phyloP scores from a whole-genome alignment of 2,888 invertebrate species.

The Orthosia incerta region DNA sequence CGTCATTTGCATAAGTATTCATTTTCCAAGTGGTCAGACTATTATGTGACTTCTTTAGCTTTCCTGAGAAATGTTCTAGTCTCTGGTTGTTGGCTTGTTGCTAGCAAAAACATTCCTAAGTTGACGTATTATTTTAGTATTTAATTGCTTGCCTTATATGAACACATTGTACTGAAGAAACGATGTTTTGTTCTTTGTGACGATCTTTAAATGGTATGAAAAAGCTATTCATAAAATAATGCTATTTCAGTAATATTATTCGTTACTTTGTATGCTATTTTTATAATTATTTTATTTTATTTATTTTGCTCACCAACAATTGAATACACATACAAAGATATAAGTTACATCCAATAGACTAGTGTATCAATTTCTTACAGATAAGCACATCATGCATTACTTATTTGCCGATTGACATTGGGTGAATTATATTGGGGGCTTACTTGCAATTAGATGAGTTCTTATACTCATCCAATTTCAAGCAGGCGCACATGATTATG shows the following conservation, averaged over 20 bases:
- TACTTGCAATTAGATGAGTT: no score
- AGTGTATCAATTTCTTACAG: no score
- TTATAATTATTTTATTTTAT: no score
- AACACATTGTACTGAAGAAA: not conserved
- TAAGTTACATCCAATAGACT: no score
- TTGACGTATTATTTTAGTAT: slow-evolving; percentile 27
- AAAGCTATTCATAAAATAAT: not conserved
- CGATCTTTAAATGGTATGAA: not conserved
- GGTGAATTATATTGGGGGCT: no score
- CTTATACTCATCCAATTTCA: no score
- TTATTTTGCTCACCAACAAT: no score
- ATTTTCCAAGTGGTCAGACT: slow-evolving; percentile 52
- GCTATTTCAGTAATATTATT: not conserved
- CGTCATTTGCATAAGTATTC: slow-evolving; percentile 59
- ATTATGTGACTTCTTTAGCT: slow-evolving; percentile 60
- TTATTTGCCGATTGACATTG: no score
- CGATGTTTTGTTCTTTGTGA: not conserved
- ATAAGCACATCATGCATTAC: no score
- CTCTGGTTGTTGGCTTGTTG: slow-evolving; percentile 36
- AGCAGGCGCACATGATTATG: no score
- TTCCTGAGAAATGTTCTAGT: slow-evolving; percentile 50
- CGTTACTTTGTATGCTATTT: no score
- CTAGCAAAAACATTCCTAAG: slow-evolving; percentile 44
- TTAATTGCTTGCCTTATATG: slow-evolving; percentile 39
- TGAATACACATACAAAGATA: no score